Evolutionary conservation across 2,888 invertebrate genomes (phyloP).

Genomic region (Nephrotoma guestfalica): DNA sequence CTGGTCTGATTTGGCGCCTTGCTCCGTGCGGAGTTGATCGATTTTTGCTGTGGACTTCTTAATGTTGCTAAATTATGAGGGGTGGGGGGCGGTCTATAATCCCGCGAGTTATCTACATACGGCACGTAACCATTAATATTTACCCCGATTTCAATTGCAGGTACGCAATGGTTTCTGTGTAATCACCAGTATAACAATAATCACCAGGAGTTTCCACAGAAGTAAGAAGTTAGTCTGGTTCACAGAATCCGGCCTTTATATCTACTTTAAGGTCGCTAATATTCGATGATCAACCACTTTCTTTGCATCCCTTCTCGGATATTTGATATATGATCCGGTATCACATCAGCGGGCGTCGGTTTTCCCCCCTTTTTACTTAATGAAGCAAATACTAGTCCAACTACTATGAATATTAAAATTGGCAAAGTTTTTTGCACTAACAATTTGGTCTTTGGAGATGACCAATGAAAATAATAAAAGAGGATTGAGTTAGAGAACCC

Average conservation of each 20-base stretch:
- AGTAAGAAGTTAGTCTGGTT: slow-evolving; percentile 52
- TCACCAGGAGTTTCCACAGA: slow-evolving; percentile 58
- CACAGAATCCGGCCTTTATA: slow-evolving; percentile 43
- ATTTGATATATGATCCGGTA: slow-evolving; percentile 45
- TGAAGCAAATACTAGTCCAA: slow-evolving; percentile 66
- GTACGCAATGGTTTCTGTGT: slow-evolving; percentile 24
- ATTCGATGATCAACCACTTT: slow-evolving; percentile 71
- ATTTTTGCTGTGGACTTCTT: too few species aligned
- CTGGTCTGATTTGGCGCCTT: too few species aligned
- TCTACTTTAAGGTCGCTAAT: slow-evolving; percentile 76
- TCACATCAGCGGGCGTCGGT: slow-evolving; percentile 35
- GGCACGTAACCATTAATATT: slow-evolving; percentile 74
- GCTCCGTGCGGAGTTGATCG: too few species aligned
- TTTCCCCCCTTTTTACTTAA: slow-evolving; percentile 37
- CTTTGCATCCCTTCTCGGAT: slow-evolving; percentile 45
- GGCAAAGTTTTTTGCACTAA: slow-evolving; percentile 55
- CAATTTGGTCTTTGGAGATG: too few species aligned
- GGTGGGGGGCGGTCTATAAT: slow-evolving; percentile 75
- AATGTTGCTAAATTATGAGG: slow-evolving; percentile 20
- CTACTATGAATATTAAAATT: slow-evolving; percentile 66
- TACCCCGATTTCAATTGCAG: slow-evolving; percentile 36
- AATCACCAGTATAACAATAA: slow-evolving; percentile 35
- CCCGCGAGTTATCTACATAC: slow-evolving; percentile 76
- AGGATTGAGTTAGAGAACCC: too few species aligned
- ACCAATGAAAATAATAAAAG: too few species aligned